Evolutionary conservation across 2,888 invertebrate species (phyloP).

Genomic region (Rhagium mordax): DNA sequence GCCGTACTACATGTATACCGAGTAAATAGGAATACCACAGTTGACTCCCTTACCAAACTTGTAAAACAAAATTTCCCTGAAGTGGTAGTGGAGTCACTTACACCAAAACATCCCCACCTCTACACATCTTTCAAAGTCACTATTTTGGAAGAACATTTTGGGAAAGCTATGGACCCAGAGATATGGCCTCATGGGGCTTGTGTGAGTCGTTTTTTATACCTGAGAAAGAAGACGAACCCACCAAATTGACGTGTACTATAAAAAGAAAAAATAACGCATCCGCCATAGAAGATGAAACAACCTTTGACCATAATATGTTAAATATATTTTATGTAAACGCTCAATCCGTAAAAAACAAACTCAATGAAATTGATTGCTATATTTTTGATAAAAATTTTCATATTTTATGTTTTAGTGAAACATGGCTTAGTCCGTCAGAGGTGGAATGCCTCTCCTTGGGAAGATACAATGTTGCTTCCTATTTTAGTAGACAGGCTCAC

Average conservation of each 20-base stretch:
- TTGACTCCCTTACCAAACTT: not conserved
- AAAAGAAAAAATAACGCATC: not conserved
- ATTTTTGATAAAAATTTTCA: no score
- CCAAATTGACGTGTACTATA: not conserved
- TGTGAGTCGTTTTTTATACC: not conserved
- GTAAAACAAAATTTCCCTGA: no score
- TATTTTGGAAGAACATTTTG: not conserved
- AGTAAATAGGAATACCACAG: not conserved
- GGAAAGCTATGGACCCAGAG: not conserved
- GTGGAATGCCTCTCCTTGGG: conserved; percentile 8
- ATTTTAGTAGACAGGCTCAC: not conserved
- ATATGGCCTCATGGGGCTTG: not conserved
- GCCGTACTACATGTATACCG: not conserved
- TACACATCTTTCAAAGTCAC: not conserved
- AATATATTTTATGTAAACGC: not conserved
- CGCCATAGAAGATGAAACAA: no score
- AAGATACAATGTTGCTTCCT: not conserved
- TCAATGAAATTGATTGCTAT: not conserved
- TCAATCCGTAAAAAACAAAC: not conserved
- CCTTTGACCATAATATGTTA: no score
- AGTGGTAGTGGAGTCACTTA: no score
- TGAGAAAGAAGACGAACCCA: not conserved
- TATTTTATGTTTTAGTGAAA: no score
- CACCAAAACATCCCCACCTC: no score
- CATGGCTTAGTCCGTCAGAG: no score